These are phyloP conservation scores for Clarias platycephalus DNA, from an alignment of 2,797 vertebrate species.

Conservation along the genomic window DNA sequence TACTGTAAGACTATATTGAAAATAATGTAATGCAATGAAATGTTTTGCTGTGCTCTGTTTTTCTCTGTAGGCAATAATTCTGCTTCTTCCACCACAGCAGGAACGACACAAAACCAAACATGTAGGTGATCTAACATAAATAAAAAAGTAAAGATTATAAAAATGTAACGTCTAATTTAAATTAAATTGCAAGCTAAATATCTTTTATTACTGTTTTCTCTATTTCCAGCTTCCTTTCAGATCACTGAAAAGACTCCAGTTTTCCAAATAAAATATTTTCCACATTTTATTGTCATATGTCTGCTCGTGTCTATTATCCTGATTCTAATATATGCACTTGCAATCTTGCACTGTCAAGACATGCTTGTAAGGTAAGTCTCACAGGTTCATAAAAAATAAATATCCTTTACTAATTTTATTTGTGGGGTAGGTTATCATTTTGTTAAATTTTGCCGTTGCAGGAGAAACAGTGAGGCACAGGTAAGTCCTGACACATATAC, in stretches of 20 bases:
- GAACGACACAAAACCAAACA: not conserved
- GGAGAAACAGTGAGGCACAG: not conserved
- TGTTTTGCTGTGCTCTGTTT: not conserved
- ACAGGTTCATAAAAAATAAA: not conserved
- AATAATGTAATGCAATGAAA: not conserved
- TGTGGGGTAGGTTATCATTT: not conserved
- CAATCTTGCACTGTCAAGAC: not conserved
- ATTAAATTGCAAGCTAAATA: not conserved
- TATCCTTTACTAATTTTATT: not conserved
- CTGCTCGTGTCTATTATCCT: not conserved
- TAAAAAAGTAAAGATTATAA: not conserved
- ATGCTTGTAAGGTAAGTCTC: not conserved
- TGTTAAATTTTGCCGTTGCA: conserved; percentile 8
- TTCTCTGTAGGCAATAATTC: not conserved
- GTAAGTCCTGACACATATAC: conserved; percentile 12
- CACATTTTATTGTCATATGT: not conserved
- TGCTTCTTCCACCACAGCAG: no score
- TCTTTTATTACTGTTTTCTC: not conserved
- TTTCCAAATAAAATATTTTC: not conserved
- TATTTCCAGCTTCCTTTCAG: not conserved
- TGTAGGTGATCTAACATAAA: not conserved
- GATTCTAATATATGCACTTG: not conserved
- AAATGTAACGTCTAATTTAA: not conserved
- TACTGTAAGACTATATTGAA: not conserved
- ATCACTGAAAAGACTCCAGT: not conserved